Evolutionary conservation across 2,888 invertebrate species (phyloP), one percentile per base, ranked within the genome.

Genomic region (Smittia aterrima): DNA sequence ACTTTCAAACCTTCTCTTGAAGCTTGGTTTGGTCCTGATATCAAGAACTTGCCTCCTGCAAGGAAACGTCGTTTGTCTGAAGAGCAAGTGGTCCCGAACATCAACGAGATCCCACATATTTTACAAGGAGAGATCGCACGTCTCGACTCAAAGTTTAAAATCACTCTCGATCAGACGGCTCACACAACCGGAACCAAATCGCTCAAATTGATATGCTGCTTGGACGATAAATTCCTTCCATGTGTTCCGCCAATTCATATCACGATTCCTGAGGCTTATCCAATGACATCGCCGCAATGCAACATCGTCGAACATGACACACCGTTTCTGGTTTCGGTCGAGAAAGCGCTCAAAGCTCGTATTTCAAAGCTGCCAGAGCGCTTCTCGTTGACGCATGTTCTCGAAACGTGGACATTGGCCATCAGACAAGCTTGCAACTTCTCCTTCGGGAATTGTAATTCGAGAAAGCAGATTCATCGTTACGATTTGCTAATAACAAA

Each of bases 361-460:
- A 87, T 94, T 75, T 88, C 86, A 76, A 92, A 94, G 79, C 84
- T 97, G 79, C 95, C 96, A 0, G 88, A 88, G 78, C 79, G 79
- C 58, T 94, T 91, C 82, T 95, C 96, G 0, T 88, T 98, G 11
- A 93, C 95, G 0, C 94, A 96, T 78, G 84, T 97, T 0, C 83
- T 98, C 41, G 93, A 96, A 80, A 94, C 95, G 22, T 97, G 96
- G 96, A 95, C 95, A 84, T 95, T 95, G 94, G 92, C 94, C 78
- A 94, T 96, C 11, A 84, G 95, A 1, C 95, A 95, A 79, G 95
- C 93, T 0, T 92, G 92, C 76, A 89, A 92, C 6, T 91, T n/a
- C 32, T 3, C 32, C 32, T 32, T 32, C 32, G 9, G 32, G 4
- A 9, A 32, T 32, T 32, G 9, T 32, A 9, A 32, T 9, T 6